phyloP scores from a whole-genome alignment of 2,888 invertebrate genomes.

The Timema podura region DNA sequence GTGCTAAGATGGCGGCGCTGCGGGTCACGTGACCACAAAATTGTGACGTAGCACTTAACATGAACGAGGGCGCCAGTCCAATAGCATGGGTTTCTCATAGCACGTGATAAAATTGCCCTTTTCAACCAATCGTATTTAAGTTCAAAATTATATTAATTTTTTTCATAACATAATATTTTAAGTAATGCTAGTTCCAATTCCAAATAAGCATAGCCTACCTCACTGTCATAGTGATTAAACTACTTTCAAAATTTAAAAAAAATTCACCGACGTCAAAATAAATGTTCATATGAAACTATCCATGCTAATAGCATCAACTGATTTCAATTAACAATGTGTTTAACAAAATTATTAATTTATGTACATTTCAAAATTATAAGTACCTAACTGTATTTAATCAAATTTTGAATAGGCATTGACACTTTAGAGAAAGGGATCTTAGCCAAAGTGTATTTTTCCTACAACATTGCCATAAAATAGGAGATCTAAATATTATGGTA shows the following conservation, averaged over 20 bases:
- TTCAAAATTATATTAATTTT: constrained; percentile 22
- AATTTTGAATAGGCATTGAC: background rate
- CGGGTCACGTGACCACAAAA: constrained; percentile 54
- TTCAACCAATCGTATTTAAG: constrained; percentile 27
- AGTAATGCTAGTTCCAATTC: background rate
- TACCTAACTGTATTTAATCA: background rate
- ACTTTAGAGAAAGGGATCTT: too few species aligned
- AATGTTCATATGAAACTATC: too few species aligned
- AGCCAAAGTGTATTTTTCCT: too few species aligned
- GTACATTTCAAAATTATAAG: background rate
- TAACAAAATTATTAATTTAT: background rate
- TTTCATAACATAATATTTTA: background rate
- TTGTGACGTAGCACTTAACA: constrained; percentile 42
- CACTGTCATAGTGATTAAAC: too few species aligned
- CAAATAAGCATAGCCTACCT: background rate
- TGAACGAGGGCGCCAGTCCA: constrained; percentile 29
- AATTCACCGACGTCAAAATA: too few species aligned
- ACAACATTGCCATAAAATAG: too few species aligned
- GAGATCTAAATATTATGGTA: too few species aligned
- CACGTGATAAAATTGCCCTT: constrained; percentile 29
- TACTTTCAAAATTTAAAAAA: too few species aligned
- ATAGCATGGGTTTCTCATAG: constrained; percentile 22
- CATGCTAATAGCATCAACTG: background rate
- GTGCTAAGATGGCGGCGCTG: constrained; percentile 56
- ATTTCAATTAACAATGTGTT: background rate